phyloP scores from a whole-genome alignment of 2,888 invertebrate species.

The Xanthia togata region DNA sequence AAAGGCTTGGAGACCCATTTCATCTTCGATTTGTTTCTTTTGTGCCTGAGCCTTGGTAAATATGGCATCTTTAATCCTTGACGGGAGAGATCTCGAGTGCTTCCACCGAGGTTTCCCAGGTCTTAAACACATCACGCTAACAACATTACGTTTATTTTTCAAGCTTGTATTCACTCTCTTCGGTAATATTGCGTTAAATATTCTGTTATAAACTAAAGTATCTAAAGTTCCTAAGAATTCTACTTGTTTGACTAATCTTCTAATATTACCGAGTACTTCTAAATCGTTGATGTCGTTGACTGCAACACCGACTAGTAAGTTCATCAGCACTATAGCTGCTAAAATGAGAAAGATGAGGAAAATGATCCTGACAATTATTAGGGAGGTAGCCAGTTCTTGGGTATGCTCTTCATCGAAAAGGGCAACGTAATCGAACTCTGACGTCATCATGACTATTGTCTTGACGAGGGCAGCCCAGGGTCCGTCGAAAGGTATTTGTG shows the following conservation, averaged over 20 bases:
- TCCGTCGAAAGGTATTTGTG: slow-evolving; percentile 86
- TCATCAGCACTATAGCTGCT: slow-evolving; percentile 91
- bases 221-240: slow-evolving; percentile 89
- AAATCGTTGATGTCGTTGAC: slow-evolving; percentile 91
- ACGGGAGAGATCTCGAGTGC: slow-evolving; percentile 78
- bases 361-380: slow-evolving; percentile 86
- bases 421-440: slow-evolving; percentile 90
- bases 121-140: slow-evolving; percentile 76
- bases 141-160: slow-evolving; percentile 82
- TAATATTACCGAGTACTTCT: slow-evolving; percentile 89
- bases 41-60: slow-evolving; percentile 84
- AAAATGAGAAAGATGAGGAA: slow-evolving; percentile 89
- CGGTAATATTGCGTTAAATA: slow-evolving; percentile 82
- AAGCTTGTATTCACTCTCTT: slow-evolving; percentile 77
- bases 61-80: slow-evolving; percentile 82
- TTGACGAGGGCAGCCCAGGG: slow-evolving; percentile 90
- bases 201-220: slow-evolving; percentile 86
- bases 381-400: slow-evolving; percentile 80
- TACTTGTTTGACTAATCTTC: slow-evolving; percentile 89
- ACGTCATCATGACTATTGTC: slow-evolving; percentile 91
- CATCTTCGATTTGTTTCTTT: slow-evolving; percentile 81
- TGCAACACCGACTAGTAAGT: slow-evolving; percentile 91
- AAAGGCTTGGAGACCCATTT: slow-evolving; percentile 78
- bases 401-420: slow-evolving; percentile 86
- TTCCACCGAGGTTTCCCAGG: slow-evolving; percentile 84